phyloP scores from a whole-genome alignment of 2,888 invertebrate genomes.

The Acrobasis suavella region DNA sequence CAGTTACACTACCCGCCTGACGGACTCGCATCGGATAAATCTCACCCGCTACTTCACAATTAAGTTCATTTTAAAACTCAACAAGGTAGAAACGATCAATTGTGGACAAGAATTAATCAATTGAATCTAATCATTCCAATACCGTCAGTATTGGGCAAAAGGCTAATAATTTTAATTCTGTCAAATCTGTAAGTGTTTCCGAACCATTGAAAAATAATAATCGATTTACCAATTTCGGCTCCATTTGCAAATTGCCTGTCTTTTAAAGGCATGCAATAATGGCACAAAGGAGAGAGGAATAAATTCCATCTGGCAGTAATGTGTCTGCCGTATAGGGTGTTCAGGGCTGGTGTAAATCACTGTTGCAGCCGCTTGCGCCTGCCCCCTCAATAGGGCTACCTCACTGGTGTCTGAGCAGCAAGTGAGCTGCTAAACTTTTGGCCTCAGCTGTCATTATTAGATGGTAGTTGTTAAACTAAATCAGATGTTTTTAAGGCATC shows the following conservation, averaged over 20 bases:
- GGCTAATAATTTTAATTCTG: background rate
- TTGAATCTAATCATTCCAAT: background rate
- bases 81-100: background rate
- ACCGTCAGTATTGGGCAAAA: background rate
- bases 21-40: too few species aligned
- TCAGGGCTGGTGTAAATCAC: slow-evolving; percentile 63
- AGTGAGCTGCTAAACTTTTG: too few species aligned
- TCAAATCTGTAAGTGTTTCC: background rate
- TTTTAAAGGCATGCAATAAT: slow-evolving; percentile 42
- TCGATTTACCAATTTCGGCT: slow-evolving; percentile 4
- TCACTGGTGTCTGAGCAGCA: background rate
- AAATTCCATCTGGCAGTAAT: slow-evolving; percentile 63
- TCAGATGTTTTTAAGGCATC: too few species aligned
- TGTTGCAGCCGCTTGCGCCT: slow-evolving; percentile 45
- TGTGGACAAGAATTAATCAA: too few species aligned
- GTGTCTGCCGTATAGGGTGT: slow-evolving; percentile 55
- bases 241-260: slow-evolving; percentile 26
- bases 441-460: too few species aligned
- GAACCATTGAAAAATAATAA: slow-evolving; percentile 1
- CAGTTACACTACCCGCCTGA: too few species aligned
- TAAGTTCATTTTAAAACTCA: background rate
- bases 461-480: too few species aligned
- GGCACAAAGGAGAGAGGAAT: slow-evolving; percentile 58
- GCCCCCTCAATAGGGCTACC: slow-evolving; percentile 26
- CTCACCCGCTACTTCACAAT: background rate